phyloP scores from a whole-genome alignment of 2,888 invertebrate genomes.

The Dascillus cervinus region DNA sequence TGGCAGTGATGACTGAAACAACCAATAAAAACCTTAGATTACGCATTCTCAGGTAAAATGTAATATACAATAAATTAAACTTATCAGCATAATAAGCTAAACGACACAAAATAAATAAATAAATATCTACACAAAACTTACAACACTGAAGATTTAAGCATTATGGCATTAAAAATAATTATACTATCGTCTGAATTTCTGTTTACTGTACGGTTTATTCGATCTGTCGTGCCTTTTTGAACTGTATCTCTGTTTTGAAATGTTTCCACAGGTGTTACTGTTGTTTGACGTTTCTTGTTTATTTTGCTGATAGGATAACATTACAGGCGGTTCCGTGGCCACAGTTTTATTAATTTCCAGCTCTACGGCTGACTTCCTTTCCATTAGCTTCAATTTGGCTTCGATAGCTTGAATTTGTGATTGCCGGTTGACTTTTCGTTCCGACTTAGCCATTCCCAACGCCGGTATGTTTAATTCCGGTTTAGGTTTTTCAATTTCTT shows the following conservation, averaged over 20 bases:
- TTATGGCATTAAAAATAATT: not conserved
- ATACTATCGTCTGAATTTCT: conserved; percentile 6
- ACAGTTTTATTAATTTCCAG: conserved; percentile 67
- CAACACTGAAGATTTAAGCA: too few species aligned
- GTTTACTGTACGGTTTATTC: conserved; percentile 23
- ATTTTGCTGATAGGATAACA: conserved; percentile 60
- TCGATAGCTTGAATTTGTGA: conserved; percentile 84
- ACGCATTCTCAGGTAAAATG: too few species aligned
- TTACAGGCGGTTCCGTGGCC: conserved; percentile 57
- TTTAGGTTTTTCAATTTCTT: conserved; percentile 68
- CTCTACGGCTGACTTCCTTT: conserved; percentile 58
- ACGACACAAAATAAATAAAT: too few species aligned
- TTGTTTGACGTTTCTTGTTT: conserved; percentile 39
- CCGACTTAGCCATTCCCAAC: conserved; percentile 55
- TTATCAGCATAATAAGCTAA: too few species aligned
- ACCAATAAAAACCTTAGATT: too few species aligned
- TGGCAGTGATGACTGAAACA: too few species aligned
- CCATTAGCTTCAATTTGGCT: conserved; percentile 76
- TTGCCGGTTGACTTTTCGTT: conserved; percentile 63
- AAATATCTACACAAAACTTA: too few species aligned
- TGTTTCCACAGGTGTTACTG: conserved; percentile 10
- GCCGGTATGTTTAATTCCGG: conserved; percentile 71
- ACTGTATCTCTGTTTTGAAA: conserved; percentile 14
- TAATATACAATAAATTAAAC: too few species aligned
- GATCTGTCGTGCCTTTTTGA: conserved; percentile 22